Conservation (phyloP, 2,797 vertebrate genomes). For the Nyctalus aviator region DNA sequence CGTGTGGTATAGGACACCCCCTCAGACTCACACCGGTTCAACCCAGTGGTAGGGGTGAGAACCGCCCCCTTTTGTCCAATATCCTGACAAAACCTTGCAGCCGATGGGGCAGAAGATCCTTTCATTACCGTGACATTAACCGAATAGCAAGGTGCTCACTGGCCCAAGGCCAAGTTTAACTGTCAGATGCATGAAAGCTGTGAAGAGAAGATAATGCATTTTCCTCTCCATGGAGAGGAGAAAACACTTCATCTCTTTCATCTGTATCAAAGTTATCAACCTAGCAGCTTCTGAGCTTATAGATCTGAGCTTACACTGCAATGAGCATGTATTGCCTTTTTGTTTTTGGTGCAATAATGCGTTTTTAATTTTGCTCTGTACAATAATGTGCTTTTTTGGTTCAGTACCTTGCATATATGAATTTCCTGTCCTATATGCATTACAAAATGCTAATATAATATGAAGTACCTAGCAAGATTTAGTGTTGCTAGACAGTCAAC, state of each 20-base stretch:
- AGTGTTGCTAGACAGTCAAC: conserved; percentile 58
- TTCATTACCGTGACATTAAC: conserved; percentile 70
- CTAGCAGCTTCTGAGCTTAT: conserved; percentile 68
- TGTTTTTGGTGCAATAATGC: background rate
- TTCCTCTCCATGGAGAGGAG: conserved; percentile 71
- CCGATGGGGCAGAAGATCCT: background rate
- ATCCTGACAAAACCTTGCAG: conserved; percentile 59
- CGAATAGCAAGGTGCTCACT: conserved; percentile 57
- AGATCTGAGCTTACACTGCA: conserved; percentile 66
- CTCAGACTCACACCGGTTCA: background rate
- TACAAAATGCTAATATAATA: conserved; percentile 67
- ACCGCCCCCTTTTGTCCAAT: conserved; percentile 58
- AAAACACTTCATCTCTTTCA: conserved; percentile 70
- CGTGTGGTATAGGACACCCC: background rate
- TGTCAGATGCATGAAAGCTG: conserved; percentile 69
- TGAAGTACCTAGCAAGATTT: conserved; percentile 57
- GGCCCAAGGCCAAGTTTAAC: conserved; percentile 72
- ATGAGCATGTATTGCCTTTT: conserved; percentile 62
- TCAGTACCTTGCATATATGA: conserved; percentile 64
- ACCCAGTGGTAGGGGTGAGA: background rate
- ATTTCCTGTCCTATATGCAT: conserved; percentile 69
- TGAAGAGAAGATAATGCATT: conserved; percentile 67
- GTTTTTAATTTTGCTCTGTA: conserved; percentile 51
- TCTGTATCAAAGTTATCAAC: conserved; percentile 67
- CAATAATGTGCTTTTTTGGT: conserved; percentile 72